Percentiles rank a stretch among this genome's conserved stretches.
Evolutionary conservation across 2,113 vertebrate species (phyloP).

Genomic region (Mellivora capensis): DNA sequence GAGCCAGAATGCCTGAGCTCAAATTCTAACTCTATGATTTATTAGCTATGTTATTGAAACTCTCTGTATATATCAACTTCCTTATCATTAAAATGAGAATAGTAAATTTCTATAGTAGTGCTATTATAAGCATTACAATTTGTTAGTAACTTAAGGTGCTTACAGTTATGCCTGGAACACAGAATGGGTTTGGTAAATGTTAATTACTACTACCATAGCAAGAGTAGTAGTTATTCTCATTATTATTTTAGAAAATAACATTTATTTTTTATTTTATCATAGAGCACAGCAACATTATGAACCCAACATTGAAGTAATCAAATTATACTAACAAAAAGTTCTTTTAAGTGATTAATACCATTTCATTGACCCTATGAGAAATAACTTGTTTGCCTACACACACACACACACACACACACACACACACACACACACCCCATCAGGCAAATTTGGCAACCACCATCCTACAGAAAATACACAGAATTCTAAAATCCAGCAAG

Average conservation of each 20-base stretch:
- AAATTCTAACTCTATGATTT: not conserved
- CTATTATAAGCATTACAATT: not conserved
- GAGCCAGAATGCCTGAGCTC: not conserved
- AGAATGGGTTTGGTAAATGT: not conserved
- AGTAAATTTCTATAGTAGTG: not conserved
- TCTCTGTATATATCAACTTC: not conserved
- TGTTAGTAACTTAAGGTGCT: not conserved
- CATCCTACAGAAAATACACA: not conserved
- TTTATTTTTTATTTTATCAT: constrained; percentile 10
- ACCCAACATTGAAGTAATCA: not conserved
- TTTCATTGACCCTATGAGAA: not conserved
- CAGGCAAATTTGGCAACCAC: not conserved
- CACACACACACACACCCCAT: not conserved
- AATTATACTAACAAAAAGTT: not conserved
- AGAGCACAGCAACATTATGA: not conserved
- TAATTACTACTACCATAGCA: not conserved
- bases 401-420: not conserved
- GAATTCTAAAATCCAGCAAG: not conserved
- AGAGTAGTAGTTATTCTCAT: not conserved
- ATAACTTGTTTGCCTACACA: not conserved
- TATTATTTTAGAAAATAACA: not conserved
- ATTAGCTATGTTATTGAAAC: not conserved
- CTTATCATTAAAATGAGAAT: not conserved
- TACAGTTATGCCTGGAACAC: not conserved
- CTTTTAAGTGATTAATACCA: not conserved